A percentile compares a stretch with the other conserved stretches of the same genome.
phyloP scores from a whole-genome alignment of 2,888 invertebrate species.

The Aphodius sticticus region DNA sequence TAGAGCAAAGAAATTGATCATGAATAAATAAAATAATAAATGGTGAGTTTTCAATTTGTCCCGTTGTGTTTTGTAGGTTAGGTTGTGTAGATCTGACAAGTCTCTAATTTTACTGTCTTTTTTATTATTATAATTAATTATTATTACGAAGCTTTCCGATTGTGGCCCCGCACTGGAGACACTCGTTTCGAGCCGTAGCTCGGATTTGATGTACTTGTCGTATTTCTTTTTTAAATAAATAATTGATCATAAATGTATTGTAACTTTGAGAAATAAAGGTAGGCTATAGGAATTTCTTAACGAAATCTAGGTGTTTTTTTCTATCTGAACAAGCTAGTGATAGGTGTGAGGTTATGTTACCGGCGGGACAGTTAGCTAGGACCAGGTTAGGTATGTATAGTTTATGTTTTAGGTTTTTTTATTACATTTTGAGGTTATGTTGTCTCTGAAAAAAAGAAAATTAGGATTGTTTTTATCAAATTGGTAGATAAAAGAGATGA shows the following conservation, averaged over 20 bases:
- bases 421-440: neutral
- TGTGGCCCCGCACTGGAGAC: too few relatives aligned
- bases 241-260: neutral
- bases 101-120: neutral
- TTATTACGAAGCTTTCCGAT: neutral
- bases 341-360: slow-evolving; percentile 4
- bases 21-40: neutral
- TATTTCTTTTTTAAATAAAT: neutral
- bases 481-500: neutral
- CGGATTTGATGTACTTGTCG: neutral
- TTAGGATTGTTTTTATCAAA: neutral
- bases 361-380: slow-evolving; percentile 4
- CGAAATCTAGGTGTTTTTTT: neutral
- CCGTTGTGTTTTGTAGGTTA: neutral
- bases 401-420: slow-evolving; percentile 1
- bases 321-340: neutral
- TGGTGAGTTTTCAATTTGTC: neutral
- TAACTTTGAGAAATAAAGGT: neutral
- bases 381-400: neutral
- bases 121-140: neutral
- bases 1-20: neutral
- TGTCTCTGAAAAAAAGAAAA: neutral
- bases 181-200: neutral
- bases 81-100: neutral
- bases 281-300: neutral